Conservation (phyloP, 2,113 vertebrate species). For the Hippocampus mohnikei region DNA sequence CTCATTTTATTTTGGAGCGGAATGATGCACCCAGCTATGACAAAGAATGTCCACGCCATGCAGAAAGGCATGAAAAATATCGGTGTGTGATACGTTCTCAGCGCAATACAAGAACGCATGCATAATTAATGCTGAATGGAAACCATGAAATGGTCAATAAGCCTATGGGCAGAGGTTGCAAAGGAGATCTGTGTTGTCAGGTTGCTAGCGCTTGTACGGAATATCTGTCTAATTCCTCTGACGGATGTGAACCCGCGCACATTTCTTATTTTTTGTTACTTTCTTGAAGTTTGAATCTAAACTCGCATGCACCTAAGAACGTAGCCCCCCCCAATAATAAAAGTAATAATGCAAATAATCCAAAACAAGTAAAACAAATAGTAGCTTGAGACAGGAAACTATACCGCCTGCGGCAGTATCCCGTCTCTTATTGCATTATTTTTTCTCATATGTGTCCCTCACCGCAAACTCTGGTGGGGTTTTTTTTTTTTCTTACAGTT, state of each 20-base stretch:
- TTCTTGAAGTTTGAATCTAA: slow-evolving; percentile 34
- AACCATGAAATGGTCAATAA: slow-evolving; percentile 40
- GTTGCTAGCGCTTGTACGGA: slow-evolving; percentile 15
- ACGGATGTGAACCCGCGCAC: slow-evolving; percentile 1
- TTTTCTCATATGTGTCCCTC: slow-evolving; percentile 19
- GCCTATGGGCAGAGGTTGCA: slow-evolving; percentile 27
- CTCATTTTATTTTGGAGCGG: slow-evolving; percentile 31
- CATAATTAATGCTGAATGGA: slow-evolving; percentile 37
- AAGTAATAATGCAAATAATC: slow-evolving; percentile 16
- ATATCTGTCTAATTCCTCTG: slow-evolving; percentile 12
- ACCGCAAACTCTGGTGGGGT: slow-evolving; percentile 3
- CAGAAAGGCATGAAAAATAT: slow-evolving; percentile 33
- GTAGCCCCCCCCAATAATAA: slow-evolving; percentile 12
- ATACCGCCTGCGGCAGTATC: slow-evolving; percentile 1
- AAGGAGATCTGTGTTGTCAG: slow-evolving; percentile 28
- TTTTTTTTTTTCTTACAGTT: slow-evolving; percentile 11
- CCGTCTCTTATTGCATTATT: slow-evolving; percentile 24
- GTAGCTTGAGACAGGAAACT: not conserved
- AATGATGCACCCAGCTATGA: slow-evolving; percentile 37
- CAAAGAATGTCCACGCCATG: slow-evolving; percentile 33
- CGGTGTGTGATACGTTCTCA: slow-evolving; percentile 23
- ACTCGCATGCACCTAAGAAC: slow-evolving; percentile 20
- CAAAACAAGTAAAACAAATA: slow-evolving; percentile 6
- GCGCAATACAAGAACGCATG: slow-evolving; percentile 29
- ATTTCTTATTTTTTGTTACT: slow-evolving; percentile 15